Evolutionary conservation across 1,140 invertebrate species (phyloP).

Genomic region (Agraylea sexmaculata): DNA sequence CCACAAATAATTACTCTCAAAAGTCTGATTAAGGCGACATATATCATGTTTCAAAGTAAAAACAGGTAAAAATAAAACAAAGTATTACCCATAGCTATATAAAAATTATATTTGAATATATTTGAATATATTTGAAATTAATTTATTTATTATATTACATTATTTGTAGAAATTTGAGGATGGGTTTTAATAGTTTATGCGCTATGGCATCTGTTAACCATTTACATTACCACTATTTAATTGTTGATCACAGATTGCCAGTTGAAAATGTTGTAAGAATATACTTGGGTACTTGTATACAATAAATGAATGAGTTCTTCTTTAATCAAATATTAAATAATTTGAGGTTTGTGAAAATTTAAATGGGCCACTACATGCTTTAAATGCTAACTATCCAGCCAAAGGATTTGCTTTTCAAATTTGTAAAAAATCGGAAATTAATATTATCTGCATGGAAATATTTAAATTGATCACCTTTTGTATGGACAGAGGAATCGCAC

Average conservation of each 20-base stretch:
- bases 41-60: slow-evolving; percentile 16
- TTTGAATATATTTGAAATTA: neutral
- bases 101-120: neutral
- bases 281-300: slow-evolving; percentile 7
- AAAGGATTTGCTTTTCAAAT: slow-evolving; percentile 53
- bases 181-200: slow-evolving; percentile 67
- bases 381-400: slow-evolving; percentile 41
- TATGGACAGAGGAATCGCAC: slow-evolving; percentile 45
- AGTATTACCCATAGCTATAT: neutral
- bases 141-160: slow-evolving; percentile 12
- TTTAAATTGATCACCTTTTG: slow-evolving; percentile 43
- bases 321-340: slow-evolving; percentile 6
- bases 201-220: slow-evolving; percentile 73
- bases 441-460: slow-evolving; percentile 27
- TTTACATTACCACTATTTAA: slow-evolving; percentile 64
- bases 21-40: slow-evolving; percentile 13
- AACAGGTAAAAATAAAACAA: slow-evolving; percentile 10
- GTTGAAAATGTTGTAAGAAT: slow-evolving; percentile 52
- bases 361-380: slow-evolving; percentile 35
- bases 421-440: slow-evolving; percentile 26
- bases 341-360: slow-evolving; percentile 39
- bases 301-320: slow-evolving; percentile 9
- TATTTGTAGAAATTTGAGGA: slow-evolving; percentile 43
- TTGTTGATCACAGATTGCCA: slow-evolving; percentile 47
- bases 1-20: slow-evolving; percentile 17